These are phyloP conservation scores for Tyrophagus putrescentiae DNA, from an alignment of 1,140 invertebrate species.

Conservation along the genomic window DNA sequence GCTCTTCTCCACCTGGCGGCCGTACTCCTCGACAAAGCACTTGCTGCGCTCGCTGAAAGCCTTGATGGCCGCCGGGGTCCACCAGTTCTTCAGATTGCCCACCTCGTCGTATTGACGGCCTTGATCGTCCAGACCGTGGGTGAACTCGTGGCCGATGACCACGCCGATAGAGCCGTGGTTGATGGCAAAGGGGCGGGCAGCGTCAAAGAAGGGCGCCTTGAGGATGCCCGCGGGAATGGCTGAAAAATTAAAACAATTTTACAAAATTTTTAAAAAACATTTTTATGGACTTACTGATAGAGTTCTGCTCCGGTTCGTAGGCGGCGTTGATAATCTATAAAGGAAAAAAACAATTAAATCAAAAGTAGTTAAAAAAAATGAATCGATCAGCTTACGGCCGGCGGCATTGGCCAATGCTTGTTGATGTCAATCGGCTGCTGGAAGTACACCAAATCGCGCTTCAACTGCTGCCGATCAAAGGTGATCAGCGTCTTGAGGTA, in stretches of 20 bases:
- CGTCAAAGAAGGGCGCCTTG: slow-evolving; percentile 71
- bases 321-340: slow-evolving; percentile 39
- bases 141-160: slow-evolving; percentile 32
- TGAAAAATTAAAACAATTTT: too few relatives aligned
- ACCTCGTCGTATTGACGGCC: slow-evolving; percentile 71
- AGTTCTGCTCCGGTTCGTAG: slow-evolving; percentile 46
- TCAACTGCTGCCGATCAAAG: too few relatives aligned
- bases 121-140: slow-evolving; percentile 40
- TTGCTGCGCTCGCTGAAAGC: slow-evolving; percentile 54
- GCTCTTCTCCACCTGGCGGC: slow-evolving; percentile 46
- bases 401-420: slow-evolving; percentile 23
- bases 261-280: not conserved
- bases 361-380: slow-evolving; percentile 53
- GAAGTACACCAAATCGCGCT: too few relatives aligned
- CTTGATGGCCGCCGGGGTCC: slow-evolving; percentile 55
- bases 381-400: slow-evolving; percentile 51
- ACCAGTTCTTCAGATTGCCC: slow-evolving; percentile 74
- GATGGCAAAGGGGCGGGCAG: slow-evolving; percentile 56
- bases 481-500: too few relatives aligned
- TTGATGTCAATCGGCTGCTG: too few relatives aligned
- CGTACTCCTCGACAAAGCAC: slow-evolving; percentile 79
- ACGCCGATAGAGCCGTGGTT: slow-evolving; percentile 28
- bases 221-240: slow-evolving; percentile 66
- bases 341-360: too few relatives aligned
- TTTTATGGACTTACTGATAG: slow-evolving; percentile 20